Evolutionary conservation across 2,797 vertebrate species (phyloP).

Genomic region (Rhinoraja longicauda): DNA sequence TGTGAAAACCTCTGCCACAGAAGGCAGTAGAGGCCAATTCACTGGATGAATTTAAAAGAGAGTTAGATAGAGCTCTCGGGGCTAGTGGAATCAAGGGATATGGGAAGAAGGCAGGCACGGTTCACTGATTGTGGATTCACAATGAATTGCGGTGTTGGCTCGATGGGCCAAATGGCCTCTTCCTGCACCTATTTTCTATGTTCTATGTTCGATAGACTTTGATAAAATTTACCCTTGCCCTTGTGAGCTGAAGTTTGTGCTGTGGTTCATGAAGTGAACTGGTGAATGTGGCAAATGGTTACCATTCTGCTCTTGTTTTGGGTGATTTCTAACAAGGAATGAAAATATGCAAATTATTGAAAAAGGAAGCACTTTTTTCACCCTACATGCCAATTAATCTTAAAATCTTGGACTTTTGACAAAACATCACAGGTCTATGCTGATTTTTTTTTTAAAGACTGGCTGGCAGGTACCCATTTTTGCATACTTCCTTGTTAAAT

Average conservation of each 20-base stretch:
- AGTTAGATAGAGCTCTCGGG: too few species aligned
- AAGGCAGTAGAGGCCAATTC: too few species aligned
- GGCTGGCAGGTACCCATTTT: background rate
- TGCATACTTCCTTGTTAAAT: background rate
- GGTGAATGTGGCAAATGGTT: background rate
- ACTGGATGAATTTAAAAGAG: too few species aligned
- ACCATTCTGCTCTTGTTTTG: background rate
- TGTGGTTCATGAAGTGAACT: background rate
- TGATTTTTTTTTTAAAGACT: background rate
- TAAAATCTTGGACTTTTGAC: background rate
- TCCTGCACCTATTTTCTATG: too few species aligned
- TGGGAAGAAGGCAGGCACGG: too few species aligned
- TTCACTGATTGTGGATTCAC: too few species aligned
- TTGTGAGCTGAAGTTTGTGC: background rate
- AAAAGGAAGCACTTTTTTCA: background rate
- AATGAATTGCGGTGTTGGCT: too few species aligned
- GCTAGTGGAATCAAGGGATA: too few species aligned
- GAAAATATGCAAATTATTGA: background rate
- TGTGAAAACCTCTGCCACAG: too few species aligned
- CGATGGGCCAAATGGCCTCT: too few species aligned
- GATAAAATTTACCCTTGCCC: background rate
- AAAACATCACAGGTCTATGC: background rate
- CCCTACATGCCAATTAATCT: background rate
- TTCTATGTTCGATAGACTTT: too few species aligned
- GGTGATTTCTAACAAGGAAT: background rate